Evolutionary conservation across 2,797 vertebrate genomes (phyloP).

Genomic region (Macrochelys suwanniensis): DNA sequence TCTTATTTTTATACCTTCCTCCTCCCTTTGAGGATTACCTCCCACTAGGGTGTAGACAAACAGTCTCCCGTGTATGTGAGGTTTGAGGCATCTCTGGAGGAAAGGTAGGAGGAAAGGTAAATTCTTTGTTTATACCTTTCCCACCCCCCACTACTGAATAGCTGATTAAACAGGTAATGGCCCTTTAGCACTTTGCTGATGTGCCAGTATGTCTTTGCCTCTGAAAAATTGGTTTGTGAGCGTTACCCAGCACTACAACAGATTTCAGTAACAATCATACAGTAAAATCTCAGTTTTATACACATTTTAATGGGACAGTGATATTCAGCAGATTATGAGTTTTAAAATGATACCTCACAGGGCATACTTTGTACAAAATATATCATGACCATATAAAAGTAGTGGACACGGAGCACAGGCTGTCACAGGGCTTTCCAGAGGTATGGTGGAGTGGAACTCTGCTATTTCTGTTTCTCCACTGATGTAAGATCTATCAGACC

Average conservation of each 20-base stretch:
- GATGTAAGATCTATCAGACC: neutral
- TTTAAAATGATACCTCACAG: neutral
- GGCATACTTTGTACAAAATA: neutral
- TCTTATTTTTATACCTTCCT: neutral
- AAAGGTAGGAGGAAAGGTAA: neutral
- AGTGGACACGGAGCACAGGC: neutral
- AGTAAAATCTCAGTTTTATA: neutral
- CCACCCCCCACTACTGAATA: neutral
- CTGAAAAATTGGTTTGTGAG: neutral
- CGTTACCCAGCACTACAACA: neutral
- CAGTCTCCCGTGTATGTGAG: neutral
- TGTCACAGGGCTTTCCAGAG: neutral
- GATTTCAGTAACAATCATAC: neutral
- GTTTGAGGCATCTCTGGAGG: neutral
- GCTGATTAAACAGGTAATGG: neutral
- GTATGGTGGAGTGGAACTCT: neutral
- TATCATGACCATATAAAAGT: neutral
- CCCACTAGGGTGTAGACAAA: neutral
- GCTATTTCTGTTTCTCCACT: neutral
- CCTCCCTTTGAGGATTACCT: neutral
- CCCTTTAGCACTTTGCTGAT: neutral
- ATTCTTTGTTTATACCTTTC: neutral
- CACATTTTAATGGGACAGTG: neutral
- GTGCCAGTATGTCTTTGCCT: neutral
- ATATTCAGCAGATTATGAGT: neutral